phyloP scores from a whole-genome alignment of 2,797 vertebrate genomes.

The Betta splendens region DNA sequence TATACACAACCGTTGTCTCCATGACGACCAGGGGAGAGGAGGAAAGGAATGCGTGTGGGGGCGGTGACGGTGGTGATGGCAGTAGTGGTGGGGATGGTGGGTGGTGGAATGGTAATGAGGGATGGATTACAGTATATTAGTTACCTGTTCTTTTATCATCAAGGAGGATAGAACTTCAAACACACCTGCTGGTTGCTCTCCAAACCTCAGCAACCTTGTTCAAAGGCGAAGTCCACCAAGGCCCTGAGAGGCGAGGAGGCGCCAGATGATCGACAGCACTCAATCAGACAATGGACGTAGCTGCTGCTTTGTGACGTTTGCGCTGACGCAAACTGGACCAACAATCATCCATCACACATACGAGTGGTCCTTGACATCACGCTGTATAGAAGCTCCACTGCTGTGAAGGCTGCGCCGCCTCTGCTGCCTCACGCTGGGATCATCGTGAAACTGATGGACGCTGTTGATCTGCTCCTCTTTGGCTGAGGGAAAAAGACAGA shows the following conservation, averaged over 20 bases:
- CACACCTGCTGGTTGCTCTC: no score
- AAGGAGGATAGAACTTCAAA: background rate
- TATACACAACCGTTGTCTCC: conserved; percentile 70
- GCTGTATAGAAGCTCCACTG: background rate
- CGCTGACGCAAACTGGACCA: background rate
- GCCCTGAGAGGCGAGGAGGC: conserved; percentile 1
- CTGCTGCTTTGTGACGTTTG: background rate
- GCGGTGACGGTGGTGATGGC: conserved; percentile 40
- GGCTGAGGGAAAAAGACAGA: no score
- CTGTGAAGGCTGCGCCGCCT: background rate
- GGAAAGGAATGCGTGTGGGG: conserved; percentile 53
- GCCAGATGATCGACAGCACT: no score
- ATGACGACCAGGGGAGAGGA: conserved; percentile 59
- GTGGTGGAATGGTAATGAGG: conserved; percentile 49
- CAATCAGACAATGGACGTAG: no score
- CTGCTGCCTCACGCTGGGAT: no score
- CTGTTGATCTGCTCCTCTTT: no score
- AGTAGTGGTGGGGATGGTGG: conserved; percentile 43
- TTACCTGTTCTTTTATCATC: conserved; percentile 22
- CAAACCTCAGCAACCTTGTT: background rate
- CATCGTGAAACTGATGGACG: no score
- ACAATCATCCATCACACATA: background rate
- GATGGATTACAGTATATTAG: conserved; percentile 40
- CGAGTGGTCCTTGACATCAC: background rate
- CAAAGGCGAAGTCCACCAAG: background rate